Base-by-base conservation (phyloP, 2,888 invertebrate species). In the Campoplex capitator region DNA sequence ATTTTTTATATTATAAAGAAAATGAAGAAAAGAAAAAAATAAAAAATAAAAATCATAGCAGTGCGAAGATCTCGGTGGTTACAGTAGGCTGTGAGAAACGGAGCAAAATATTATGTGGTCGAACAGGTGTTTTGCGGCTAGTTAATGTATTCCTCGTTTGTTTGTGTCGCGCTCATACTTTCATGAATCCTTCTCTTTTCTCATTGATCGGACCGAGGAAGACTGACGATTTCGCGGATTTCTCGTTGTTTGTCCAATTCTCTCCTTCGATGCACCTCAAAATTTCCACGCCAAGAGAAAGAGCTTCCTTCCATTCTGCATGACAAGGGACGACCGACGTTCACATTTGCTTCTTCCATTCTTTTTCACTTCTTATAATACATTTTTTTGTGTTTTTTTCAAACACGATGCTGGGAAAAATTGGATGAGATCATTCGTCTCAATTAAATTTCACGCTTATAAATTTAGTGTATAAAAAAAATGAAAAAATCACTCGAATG, bases 61-160 rank as follows among this genome's bases (percentile, higher is more conserved):
- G 35, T 32, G 32, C 38, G 4, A 42, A 45, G 28, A 28, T 67
- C 38, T 42, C 38, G 9, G 18, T 38, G 54, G 7, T 32, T 8
- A 78, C 28, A 58, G 54, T n/a, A 77, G 70, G 62, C 58, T 56
- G 68, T 71, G 74, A 82, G 81, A 87, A 84, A 83, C 45, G 62
- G 76, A 42, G 67, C 42, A 13, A 67, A 45, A 79, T 58, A 74
- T 78, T 38, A 68, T 78, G 62, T 51, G 75, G 82, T 83, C 58
- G 80, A 85, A 85, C 85, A 88, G 83, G 68, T 85, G 83, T 78
- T 23, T 23, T 83, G 45, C 56, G 56, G 68, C 54, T 56, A 68
- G 68, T 78, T 35, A 32, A 71, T 23, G 38, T 67, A 6, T 45
- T 42, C 32, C 45, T 79, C n/a, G 18, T 7, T 32, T 45, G 7